Evolutionary conservation across 2,888 invertebrate genomes (phyloP).

Genomic region (Sicus ferrugineus): DNA sequence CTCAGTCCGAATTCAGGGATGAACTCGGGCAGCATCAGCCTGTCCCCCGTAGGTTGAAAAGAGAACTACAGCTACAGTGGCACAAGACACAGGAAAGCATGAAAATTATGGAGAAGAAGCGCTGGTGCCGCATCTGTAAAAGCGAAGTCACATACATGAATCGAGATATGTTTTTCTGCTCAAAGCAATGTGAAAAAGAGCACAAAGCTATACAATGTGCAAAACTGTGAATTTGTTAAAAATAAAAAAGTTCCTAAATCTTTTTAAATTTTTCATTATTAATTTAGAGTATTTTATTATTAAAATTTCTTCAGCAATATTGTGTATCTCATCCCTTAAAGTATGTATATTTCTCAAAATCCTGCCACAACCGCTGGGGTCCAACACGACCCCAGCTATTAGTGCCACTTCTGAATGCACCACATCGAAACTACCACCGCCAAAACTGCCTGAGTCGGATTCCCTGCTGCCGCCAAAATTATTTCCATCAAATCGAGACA

Average conservation of each 20-base stretch:
- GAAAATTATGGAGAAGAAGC: conserved; percentile 43
- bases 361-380: conserved; percentile 41
- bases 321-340: background rate
- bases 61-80: conserved; percentile 36
- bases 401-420: conserved; percentile 39
- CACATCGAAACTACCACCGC: conserved; percentile 36
- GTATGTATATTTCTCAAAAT: conserved; percentile 36
- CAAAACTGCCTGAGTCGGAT: conserved; percentile 36
- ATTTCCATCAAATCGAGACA: conserved; percentile 46
- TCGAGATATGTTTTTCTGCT: conserved; percentile 41
- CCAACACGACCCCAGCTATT: conserved; percentile 29
- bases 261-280: background rate
- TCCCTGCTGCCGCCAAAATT: conserved; percentile 44
- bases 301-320: background rate
- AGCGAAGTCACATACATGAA: conserved; percentile 42
- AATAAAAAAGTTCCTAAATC: background rate
- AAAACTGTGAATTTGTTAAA: too few relatives aligned
- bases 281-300: background rate
- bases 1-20: conserved; percentile 22
- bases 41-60: conserved; percentile 23
- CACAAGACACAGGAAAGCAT: conserved; percentile 37
- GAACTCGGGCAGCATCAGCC: conserved; percentile 27
- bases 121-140: conserved; percentile 48
- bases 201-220: background rate
- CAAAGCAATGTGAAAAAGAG: conserved; percentile 39